Evolutionary conservation across 2,113 vertebrate genomes (phyloP).

Genomic region (Anoura caudifer): DNA sequence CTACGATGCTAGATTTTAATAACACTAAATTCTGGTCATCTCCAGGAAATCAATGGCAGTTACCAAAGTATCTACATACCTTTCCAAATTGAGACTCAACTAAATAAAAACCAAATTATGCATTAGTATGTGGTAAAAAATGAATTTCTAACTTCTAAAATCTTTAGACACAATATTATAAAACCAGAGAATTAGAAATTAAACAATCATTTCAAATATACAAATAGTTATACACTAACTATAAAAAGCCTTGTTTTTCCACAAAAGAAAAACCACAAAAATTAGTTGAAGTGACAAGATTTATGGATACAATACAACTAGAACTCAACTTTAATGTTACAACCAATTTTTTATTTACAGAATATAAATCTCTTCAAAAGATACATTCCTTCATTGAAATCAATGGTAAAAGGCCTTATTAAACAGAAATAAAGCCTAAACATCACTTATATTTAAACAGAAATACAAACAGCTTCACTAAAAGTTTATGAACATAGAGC

Average conservation of each 20-base stretch:
- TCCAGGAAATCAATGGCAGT: neutral
- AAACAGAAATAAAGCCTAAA: slow-evolving; percentile 77
- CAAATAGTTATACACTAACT: neutral
- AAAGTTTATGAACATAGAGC: slow-evolving; percentile 73
- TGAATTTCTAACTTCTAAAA: neutral
- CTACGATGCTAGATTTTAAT: neutral
- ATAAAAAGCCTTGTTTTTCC: neutral
- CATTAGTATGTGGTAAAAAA: neutral
- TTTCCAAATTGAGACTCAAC: neutral
- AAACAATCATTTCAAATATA: neutral
- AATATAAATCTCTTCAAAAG: slow-evolving; percentile 87
- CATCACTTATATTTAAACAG: slow-evolving; percentile 78
- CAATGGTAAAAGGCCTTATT: slow-evolving; percentile 82
- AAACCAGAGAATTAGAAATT: neutral
- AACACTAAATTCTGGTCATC: neutral
- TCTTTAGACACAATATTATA: neutral
- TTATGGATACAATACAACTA: slow-evolving; percentile 60
- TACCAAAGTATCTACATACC: neutral
- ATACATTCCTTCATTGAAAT: slow-evolving; percentile 85
- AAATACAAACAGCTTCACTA: slow-evolving; percentile 76
- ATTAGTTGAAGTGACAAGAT: slow-evolving; percentile 19
- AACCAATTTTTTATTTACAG: slow-evolving; percentile 85
- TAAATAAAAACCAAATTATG: slow-evolving; percentile 26
- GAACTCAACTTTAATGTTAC: slow-evolving; percentile 86
- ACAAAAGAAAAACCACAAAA: slow-evolving; percentile 18